A percentile compares a stretch with the other conserved stretches of the same genome.
Conservation (phyloP, 2,888 invertebrate genomes). For the Calliphora vomitoria region DNA sequence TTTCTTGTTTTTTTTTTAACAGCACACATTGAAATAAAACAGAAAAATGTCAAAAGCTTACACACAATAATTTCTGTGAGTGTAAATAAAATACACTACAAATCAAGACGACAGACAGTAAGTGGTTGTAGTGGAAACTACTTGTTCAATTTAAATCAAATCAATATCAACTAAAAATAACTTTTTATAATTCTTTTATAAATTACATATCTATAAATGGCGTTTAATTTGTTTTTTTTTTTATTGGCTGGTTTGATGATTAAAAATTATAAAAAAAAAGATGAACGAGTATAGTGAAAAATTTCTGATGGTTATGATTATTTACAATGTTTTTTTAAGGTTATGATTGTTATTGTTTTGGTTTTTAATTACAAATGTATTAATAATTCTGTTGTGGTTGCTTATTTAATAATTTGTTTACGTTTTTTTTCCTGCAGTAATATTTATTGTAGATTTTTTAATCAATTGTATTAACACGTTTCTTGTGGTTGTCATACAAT, state of each 20-base stretch:
- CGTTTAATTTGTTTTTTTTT: neutral
- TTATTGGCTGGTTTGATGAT: neutral
- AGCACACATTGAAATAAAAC: conserved; percentile 58
- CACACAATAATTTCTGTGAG: conserved; percentile 63
- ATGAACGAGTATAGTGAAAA: conserved; percentile 2
- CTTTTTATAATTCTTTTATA: neutral
- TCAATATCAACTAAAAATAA: conserved; percentile 21
- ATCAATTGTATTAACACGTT: conserved; percentile 52
- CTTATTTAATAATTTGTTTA: conserved; percentile 33
- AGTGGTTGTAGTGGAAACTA: conserved; percentile 21
- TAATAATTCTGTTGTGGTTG: neutral
- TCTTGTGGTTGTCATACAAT: neutral
- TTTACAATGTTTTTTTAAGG: conserved; percentile 28
- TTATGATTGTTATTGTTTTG: neutral
- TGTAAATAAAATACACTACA: conserved; percentile 70
- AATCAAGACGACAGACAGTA: conserved; percentile 56
- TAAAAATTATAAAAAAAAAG: neutral
- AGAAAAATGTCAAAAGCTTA: conserved; percentile 52
- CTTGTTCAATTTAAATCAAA: conserved; percentile 34
- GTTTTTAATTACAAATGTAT: neutral
- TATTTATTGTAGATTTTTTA: conserved; percentile 1
- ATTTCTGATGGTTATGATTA: conserved; percentile 8
- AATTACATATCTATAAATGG: neutral
- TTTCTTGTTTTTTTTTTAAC: conserved; percentile 33
- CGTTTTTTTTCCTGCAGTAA: neutral